These are phyloP conservation scores for Apis laboriosa DNA, from an alignment of 1,140 invertebrate species.

Conservation along the genomic window DNA sequence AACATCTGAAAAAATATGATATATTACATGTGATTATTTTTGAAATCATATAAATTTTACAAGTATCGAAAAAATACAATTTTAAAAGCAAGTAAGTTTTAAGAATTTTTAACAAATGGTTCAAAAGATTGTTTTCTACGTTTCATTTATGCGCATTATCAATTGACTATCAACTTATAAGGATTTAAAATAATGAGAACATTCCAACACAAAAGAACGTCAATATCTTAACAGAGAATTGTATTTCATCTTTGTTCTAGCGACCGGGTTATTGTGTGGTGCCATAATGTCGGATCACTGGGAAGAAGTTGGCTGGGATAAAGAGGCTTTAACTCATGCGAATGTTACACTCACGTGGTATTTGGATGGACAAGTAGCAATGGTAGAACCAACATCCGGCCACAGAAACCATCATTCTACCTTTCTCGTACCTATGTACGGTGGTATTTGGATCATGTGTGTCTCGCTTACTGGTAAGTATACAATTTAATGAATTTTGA, in stretches of 20 bases:
- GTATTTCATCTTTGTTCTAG: conserved; percentile 63
- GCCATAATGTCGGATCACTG: conserved; percentile 93
- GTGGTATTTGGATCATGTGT: conserved; percentile 93
- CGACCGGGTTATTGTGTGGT: conserved; percentile 89
- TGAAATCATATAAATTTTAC: neutral
- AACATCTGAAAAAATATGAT: neutral
- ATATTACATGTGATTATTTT: neutral
- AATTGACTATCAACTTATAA: neutral
- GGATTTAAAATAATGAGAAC: conserved; percentile 5
- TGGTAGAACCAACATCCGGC: conserved; percentile 72
- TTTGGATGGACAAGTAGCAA: conserved; percentile 74
- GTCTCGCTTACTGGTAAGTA: conserved; percentile 86
- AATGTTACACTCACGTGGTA: conserved; percentile 76
- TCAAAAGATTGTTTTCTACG: no score
- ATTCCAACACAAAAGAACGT: neutral
- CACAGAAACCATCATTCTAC: conserved; percentile 68
- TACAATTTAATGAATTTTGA: neutral
- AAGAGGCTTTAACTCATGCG: conserved; percentile 77
- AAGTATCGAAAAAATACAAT: neutral
- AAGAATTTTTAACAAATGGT: neutral
- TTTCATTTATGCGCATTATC: neutral
- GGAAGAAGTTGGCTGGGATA: conserved; percentile 91
- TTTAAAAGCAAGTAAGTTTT: neutral
- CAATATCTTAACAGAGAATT: neutral
- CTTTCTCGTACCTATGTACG: conserved; percentile 91